Evolutionary conservation across 2,888 invertebrate species (phyloP).

Genomic region (Holacanthella duospinosa): DNA sequence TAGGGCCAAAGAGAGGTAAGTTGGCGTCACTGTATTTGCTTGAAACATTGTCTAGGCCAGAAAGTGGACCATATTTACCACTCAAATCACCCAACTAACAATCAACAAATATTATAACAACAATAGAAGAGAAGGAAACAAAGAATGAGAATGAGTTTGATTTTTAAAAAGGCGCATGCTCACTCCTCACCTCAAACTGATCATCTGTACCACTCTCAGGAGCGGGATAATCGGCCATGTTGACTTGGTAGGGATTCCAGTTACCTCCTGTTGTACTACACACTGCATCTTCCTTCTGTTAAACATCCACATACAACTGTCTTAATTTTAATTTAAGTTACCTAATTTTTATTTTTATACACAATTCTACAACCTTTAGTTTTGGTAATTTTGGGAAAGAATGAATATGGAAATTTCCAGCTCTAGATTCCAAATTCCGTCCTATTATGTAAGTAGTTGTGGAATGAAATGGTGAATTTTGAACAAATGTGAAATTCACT

Average conservation of each 20-base stretch:
- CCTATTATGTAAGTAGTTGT: slow-evolving; percentile 60
- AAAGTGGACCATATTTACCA: slow-evolving; percentile 60
- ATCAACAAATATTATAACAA: not conserved
- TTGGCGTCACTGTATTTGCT: slow-evolving; percentile 65
- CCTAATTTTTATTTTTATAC: slow-evolving; percentile 10
- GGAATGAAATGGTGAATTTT: slow-evolving; percentile 72
- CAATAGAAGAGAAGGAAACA: no score
- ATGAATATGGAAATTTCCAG: slow-evolving; percentile 44
- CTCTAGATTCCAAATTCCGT: slow-evolving; percentile 40
- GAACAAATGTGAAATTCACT: slow-evolving; percentile 65
- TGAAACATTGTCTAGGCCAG: slow-evolving; percentile 45
- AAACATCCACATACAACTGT: no score
- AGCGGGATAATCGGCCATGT: slow-evolving; percentile 42
- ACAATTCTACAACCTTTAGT: no score
- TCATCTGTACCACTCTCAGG: slow-evolving; percentile 65
- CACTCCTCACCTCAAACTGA: slow-evolving; percentile 58
- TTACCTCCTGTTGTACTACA: slow-evolving; percentile 63
- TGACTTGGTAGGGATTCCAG: slow-evolving; percentile 58
- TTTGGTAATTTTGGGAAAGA: slow-evolving; percentile 42
- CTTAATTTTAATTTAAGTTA: no score
- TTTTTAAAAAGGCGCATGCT: no score
- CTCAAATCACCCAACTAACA: slow-evolving; percentile 67
- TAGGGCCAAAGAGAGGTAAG: slow-evolving; percentile 66
- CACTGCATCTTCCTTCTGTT: slow-evolving; percentile 35
- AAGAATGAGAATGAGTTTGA: no score